These are phyloP conservation scores for Coluber constrictor DNA, from an alignment of 2,797 vertebrate genomes.

Conservation along the genomic window DNA sequence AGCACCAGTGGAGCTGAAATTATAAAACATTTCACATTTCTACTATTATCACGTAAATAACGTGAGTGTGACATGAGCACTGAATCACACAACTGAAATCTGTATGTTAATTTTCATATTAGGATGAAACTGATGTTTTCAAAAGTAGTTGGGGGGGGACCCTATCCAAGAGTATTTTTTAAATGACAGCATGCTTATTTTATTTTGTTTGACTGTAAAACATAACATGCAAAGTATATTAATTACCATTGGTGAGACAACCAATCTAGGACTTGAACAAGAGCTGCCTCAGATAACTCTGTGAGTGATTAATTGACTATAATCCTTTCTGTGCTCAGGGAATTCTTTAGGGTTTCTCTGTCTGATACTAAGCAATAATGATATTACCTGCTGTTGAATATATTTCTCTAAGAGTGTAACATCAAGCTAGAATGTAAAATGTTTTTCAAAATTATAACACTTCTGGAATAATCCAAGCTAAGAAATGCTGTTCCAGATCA, in stretches of 20 bases:
- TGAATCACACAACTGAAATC: neutral
- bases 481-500: neutral
- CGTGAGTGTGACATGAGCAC: neutral
- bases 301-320: neutral
- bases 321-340: neutral
- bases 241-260: neutral
- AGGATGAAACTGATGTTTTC: neutral
- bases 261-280: neutral
- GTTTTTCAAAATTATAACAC: neutral
- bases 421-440: neutral
- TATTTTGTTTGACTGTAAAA: neutral
- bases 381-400: neutral
- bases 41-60: constrained; percentile 2
- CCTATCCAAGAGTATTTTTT: neutral
- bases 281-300: neutral
- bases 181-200: neutral
- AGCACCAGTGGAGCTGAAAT: constrained; percentile 16
- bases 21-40: neutral
- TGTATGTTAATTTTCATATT: neutral
- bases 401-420: neutral
- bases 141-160: too few species aligned
- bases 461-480: neutral
- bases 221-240: neutral
- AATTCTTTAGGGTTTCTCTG: neutral
- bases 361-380: neutral